A percentile compares a stretch with the other conserved stretches of the same genome.
Evolutionary conservation across 2,888 invertebrate genomes (phyloP).

Genomic region (Monoplex corrugatus): DNA sequence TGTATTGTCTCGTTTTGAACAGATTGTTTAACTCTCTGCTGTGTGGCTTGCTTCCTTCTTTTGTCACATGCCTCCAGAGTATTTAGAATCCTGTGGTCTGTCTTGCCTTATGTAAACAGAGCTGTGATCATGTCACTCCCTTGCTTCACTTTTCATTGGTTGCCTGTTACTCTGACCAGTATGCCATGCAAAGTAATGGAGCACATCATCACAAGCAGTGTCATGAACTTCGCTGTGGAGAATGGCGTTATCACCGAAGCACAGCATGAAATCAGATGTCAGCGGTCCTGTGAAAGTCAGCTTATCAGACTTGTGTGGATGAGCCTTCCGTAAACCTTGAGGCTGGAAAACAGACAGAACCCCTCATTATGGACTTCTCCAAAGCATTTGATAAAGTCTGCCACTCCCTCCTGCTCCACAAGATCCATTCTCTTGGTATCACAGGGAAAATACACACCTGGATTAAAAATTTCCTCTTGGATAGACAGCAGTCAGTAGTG

Average conservation of each 20-base stretch:
- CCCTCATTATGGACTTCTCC: conserved; percentile 3
- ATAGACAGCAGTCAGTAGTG: neutral
- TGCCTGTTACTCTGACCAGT: neutral
- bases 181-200: neutral
- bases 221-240: neutral
- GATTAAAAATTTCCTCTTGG: neutral
- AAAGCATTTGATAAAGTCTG: conserved; percentile 11
- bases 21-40: too few species aligned
- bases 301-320: neutral
- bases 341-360: neutral
- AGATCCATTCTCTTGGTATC: neutral
- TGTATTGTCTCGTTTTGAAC: too few species aligned
- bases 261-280: neutral
- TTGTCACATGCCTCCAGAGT: too few species aligned
- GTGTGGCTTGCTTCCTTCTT: too few species aligned
- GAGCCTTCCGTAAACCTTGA: neutral
- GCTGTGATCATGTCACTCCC: too few species aligned
- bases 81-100: too few species aligned
- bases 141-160: too few species aligned
- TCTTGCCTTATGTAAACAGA: too few species aligned
- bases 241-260: neutral
- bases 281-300: neutral
- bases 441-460: neutral
- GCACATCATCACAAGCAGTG: neutral
- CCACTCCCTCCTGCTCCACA: conserved; percentile 19